A percentile compares a stretch with the other conserved stretches of the same genome.
These are phyloP conservation scores for Machimus rusticus DNA, from an alignment of 2,888 invertebrate genomes.

Conservation along the genomic window DNA sequence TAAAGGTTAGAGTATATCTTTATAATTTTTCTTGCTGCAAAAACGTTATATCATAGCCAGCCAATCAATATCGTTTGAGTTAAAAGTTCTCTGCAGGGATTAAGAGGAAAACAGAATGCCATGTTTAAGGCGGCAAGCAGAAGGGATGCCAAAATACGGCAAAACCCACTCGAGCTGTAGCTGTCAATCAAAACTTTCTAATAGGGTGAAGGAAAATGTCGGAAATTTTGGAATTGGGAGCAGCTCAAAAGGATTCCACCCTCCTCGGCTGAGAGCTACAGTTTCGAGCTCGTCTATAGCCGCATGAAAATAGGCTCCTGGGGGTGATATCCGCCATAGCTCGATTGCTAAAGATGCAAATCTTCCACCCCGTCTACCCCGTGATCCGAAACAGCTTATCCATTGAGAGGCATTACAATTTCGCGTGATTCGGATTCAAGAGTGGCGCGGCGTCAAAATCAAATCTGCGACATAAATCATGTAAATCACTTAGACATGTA, in stretches of 20 bases:
- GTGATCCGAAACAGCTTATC: neutral
- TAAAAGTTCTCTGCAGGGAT: conserved; percentile 2
- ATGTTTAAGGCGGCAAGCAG: neutral
- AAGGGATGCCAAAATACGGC: conserved; percentile 29
- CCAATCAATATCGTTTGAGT: conserved; percentile 13
- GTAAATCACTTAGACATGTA: conserved; percentile 63
- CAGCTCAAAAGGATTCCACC: conserved; percentile 22
- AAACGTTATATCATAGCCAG: neutral
- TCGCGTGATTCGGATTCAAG: conserved; percentile 1
- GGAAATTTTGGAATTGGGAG: conserved; percentile 5
- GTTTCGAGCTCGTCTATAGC: neutral
- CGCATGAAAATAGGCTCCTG: neutral
- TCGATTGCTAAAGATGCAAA: neutral
- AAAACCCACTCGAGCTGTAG: conserved; percentile 14
- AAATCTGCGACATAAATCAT: conserved; percentile 60
- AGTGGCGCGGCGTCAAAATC: neutral
- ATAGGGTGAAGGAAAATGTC: conserved; percentile 37
- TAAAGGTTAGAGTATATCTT: neutral
- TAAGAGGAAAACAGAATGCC: neutral
- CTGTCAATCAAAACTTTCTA: conserved; percentile 41
- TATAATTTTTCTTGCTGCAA: neutral
- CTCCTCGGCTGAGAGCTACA: neutral
- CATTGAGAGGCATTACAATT: neutral
- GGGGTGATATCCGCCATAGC: neutral
- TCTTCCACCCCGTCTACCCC: neutral